Conservation (phyloP, 2,888 invertebrate species). For the Andricus curvator region DNA sequence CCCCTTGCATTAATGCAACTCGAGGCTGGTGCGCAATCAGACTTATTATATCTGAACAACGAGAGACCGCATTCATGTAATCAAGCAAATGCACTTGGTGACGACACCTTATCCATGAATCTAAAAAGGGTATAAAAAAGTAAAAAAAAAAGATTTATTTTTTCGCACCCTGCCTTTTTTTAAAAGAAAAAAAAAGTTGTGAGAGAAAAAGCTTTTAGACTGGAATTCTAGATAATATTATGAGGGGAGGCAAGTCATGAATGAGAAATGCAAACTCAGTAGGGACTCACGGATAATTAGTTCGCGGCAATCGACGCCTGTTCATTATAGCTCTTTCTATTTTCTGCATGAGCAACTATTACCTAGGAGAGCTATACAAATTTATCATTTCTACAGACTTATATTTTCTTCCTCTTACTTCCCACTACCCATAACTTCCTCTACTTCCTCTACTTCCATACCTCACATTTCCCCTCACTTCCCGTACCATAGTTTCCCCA, state of each 20-base stretch:
- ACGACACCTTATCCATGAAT: not conserved
- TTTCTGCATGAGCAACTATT: too few relatives aligned
- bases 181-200: not conserved
- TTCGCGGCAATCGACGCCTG: not conserved
- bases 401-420: too few relatives aligned
- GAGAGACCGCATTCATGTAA: constrained; percentile 16
- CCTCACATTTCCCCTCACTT: too few relatives aligned
- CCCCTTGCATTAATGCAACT: not conserved
- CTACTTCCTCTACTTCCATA: too few relatives aligned
- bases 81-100: constrained; percentile 12
- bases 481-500: too few relatives aligned
- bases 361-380: too few relatives aligned
- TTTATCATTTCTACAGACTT: too few relatives aligned
- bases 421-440: too few relatives aligned
- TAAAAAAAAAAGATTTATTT: not conserved
- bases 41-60: constrained; percentile 18
- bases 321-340: not conserved
- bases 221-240: not conserved
- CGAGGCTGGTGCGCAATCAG: constrained; percentile 5
- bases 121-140: not conserved
- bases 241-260: not conserved
- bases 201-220: not conserved
- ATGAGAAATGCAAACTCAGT: not conserved
- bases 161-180: not conserved
- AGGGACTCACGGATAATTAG: not conserved